These are phyloP conservation scores for Hiodon tergisus DNA, from an alignment of 2,113 vertebrate species.

Conservation along the genomic window DNA sequence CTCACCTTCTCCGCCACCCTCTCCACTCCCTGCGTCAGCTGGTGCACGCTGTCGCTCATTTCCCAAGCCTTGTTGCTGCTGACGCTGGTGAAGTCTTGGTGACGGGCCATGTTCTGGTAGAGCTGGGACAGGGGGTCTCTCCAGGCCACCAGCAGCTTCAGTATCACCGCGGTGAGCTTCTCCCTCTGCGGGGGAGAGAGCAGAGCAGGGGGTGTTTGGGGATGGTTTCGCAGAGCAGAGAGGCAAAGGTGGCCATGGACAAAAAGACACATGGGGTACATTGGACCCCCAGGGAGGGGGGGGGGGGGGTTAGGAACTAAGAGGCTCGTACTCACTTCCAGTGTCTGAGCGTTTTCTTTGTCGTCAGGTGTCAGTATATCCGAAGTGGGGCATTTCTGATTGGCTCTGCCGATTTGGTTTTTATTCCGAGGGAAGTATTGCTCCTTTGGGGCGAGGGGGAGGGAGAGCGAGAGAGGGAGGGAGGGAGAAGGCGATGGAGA, in stretches of 20 bases:
- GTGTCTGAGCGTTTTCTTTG: conserved; percentile 70
- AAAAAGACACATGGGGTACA: neutral
- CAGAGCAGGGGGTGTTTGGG: neutral
- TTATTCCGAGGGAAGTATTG: conserved; percentile 58
- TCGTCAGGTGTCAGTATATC: conserved; percentile 67
- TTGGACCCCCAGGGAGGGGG: neutral
- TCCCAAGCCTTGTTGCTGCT: conserved; percentile 68
- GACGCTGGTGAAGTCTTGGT: conserved; percentile 55
- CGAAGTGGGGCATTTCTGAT: conserved; percentile 68
- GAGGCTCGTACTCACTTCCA: conserved; percentile 52
- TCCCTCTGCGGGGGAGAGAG: conserved; percentile 51
- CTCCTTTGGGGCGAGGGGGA: conserved; percentile 48
- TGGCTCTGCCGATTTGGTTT: conserved; percentile 58
- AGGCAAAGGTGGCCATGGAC: too few relatives aligned
- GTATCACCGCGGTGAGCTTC: conserved; percentile 65
- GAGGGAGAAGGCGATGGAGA: neutral
- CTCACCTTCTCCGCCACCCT: conserved; percentile 70
- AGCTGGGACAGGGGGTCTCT: conserved; percentile 69
- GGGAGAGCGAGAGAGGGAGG: neutral
- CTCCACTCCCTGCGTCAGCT: conserved; percentile 67
- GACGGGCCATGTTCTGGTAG: conserved; percentile 59
- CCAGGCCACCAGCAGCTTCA: conserved; percentile 72
- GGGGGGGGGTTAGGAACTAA: neutral
- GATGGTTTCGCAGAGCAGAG: too few relatives aligned
- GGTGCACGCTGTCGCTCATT: conserved; percentile 71